phyloP scores from a whole-genome alignment of 2,797 vertebrate species.

The Myotis planiceps region DNA sequence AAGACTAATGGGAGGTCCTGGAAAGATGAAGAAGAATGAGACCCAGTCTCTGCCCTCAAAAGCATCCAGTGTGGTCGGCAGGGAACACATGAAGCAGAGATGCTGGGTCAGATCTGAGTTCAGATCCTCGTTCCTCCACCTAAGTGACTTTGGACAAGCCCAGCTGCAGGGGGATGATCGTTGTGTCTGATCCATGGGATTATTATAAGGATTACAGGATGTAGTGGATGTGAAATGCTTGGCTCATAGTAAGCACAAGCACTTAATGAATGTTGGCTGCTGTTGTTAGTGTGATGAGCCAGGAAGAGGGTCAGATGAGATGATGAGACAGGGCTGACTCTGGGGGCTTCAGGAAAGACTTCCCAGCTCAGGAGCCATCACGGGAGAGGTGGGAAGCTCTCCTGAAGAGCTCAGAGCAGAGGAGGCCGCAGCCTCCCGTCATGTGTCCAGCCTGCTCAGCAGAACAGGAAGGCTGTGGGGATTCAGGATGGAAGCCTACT shows the following conservation, averaged over 20 bases:
- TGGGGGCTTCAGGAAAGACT: background rate
- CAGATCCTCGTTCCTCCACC: background rate
- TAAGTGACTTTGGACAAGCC: background rate
- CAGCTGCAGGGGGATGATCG: too few relatives aligned
- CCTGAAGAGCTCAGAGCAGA: background rate
- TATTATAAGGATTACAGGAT: background rate
- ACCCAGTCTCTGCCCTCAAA: background rate
- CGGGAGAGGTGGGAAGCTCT: background rate
- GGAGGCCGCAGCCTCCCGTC: background rate
- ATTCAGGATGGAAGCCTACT: background rate
- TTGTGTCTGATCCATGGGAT: background rate
- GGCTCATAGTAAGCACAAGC: background rate
- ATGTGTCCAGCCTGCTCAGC: background rate
- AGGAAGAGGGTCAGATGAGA: background rate
- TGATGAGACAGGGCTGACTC: background rate
- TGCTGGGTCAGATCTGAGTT: background rate
- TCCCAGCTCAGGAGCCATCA: background rate
- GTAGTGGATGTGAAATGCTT: background rate
- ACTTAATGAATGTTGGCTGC: background rate
- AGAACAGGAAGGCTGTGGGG: background rate
- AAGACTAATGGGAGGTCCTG: background rate
- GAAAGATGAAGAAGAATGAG: background rate
- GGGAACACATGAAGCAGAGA: background rate
- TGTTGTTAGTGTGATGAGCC: background rate
- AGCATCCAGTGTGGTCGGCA: background rate